phyloP scores from a whole-genome alignment of 1,140 invertebrate genomes.

The Meloidogyne exigua region DNA sequence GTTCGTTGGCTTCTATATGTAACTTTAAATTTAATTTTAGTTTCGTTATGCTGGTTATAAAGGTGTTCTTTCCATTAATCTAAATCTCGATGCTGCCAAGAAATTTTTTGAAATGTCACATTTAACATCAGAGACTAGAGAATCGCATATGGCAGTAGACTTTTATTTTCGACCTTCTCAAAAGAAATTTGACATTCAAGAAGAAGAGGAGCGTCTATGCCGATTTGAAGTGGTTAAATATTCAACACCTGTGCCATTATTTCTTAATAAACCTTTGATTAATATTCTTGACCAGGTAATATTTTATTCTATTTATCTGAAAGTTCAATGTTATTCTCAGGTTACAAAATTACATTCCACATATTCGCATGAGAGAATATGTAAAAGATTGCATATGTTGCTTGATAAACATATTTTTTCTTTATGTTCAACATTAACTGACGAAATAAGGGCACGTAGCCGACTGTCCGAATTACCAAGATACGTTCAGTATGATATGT shows the following conservation, averaged over 20 bases:
- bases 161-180: conserved; percentile 38
- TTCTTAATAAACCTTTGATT: conserved; percentile 63
- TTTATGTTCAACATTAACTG: conserved; percentile 34
- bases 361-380: conserved; percentile 38
- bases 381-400: conserved; percentile 44
- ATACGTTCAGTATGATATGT: conserved; percentile 35
- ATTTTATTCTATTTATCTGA: too few species aligned
- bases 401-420: conserved; percentile 49
- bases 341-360: conserved; percentile 49
- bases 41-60: conserved; percentile 45
- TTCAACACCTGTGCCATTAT: conserved; percentile 65
- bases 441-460: conserved; percentile 48
- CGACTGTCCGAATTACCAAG: conserved; percentile 51
- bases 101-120: not conserved
- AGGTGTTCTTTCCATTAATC: conserved; percentile 38
- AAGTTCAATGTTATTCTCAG: conserved; percentile 6
- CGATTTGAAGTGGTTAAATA: conserved; percentile 63
- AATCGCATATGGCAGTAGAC: conserved; percentile 15
- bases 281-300: conserved; percentile 63
- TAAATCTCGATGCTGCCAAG: conserved; percentile 25
- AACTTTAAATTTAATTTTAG: conserved; percentile 16
- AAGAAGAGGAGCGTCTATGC: conserved; percentile 11
- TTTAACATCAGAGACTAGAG: not conserved
- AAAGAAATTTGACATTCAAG: conserved; percentile 35
- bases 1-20: not conserved